These are phyloP conservation scores for Lysiphlebus fabarum DNA, from an alignment of 1,140 invertebrate species.

Conservation along the genomic window DNA sequence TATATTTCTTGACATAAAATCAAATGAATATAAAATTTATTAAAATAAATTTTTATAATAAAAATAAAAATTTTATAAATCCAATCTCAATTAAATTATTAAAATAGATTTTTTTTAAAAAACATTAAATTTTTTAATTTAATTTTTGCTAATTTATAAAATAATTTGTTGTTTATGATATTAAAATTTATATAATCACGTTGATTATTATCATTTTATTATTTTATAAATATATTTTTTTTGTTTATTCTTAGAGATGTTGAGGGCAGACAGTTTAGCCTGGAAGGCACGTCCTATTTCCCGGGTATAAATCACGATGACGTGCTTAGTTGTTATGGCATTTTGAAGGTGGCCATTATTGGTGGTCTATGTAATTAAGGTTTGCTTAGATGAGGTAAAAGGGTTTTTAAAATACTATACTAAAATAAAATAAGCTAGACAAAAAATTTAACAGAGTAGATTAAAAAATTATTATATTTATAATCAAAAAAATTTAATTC, in stretches of 20 bases:
- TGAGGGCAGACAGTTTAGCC: slow-evolving; percentile 39
- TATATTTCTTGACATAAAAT: too few species aligned
- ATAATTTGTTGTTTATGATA: not conserved
- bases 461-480: slow-evolving; percentile 45
- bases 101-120: too few species aligned
- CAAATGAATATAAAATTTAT: too few species aligned
- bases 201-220: slow-evolving; percentile 35
- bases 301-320: slow-evolving; percentile 54
- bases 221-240: slow-evolving; percentile 25
- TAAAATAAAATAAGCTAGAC: not conserved
- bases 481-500: slow-evolving; percentile 47
- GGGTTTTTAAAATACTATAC: not conserved
- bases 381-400: slow-evolving; percentile 20
- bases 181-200: not conserved
- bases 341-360: slow-evolving; percentile 51
- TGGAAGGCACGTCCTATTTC: slow-evolving; percentile 52
- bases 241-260: not conserved
- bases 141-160: too few species aligned
- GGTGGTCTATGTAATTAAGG: slow-evolving; percentile 48
- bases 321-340: slow-evolving; percentile 44
- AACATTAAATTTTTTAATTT: too few species aligned
- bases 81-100: too few species aligned
- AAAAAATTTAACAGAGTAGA: slow-evolving; percentile 24
- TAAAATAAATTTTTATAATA: too few species aligned
- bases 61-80: too few species aligned